phyloP scores from a whole-genome alignment of 2,113 vertebrate species.

The Corvus cornix region DNA sequence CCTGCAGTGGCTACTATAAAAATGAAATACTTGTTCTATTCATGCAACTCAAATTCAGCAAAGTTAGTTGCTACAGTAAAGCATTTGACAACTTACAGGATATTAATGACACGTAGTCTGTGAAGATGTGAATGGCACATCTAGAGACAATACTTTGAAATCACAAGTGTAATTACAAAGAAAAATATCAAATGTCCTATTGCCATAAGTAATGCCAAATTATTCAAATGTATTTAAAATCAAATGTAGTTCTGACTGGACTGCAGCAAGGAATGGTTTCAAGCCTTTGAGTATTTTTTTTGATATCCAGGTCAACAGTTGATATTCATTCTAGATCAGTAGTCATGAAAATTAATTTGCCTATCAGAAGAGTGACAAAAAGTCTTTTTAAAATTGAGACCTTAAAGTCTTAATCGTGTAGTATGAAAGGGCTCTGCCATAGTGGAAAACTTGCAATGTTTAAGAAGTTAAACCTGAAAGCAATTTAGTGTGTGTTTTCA shows the following conservation, averaged over 20 bases:
- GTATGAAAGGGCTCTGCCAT: neutral
- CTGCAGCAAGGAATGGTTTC: neutral
- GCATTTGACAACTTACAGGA: neutral
- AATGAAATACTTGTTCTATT: neutral
- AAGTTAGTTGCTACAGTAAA: neutral
- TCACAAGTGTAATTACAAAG: neutral
- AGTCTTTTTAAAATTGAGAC: neutral
- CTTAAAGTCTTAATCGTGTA: neutral
- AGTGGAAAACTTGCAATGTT: neutral
- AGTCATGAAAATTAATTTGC: neutral
- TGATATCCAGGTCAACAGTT: neutral
- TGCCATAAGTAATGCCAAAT: conserved; percentile 15
- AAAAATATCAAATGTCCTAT: neutral
- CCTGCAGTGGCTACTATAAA: neutral
- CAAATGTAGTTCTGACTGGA: neutral
- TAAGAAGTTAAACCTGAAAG: neutral
- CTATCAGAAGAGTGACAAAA: neutral
- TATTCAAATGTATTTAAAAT: conserved; percentile 60
- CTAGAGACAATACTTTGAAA: neutral
- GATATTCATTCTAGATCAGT: neutral
- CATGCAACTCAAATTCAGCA: neutral
- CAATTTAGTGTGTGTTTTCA: neutral
- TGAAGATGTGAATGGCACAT: neutral
- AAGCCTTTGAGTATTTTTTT: neutral
- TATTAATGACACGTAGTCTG: neutral